Conservation (phyloP, 2,113 vertebrate species). For the Garra rufa region DNA sequence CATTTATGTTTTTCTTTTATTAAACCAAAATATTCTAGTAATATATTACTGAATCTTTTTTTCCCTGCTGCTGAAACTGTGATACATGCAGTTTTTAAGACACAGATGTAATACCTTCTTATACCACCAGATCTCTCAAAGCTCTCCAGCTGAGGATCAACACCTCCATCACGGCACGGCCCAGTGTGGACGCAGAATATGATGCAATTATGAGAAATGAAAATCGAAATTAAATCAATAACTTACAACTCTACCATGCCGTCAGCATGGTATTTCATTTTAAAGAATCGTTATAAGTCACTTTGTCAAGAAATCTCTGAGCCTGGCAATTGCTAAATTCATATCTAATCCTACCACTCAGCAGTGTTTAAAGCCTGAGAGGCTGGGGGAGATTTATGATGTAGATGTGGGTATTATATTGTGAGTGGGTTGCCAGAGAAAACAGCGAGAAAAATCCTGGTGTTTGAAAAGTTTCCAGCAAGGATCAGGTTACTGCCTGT, state of each 20-base stretch:
- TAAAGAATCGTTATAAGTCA: slow-evolving; percentile 59
- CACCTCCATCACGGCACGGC: not conserved
- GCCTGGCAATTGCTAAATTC: slow-evolving; percentile 59
- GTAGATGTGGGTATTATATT: slow-evolving; percentile 61
- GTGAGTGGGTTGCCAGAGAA: slow-evolving; percentile 60
- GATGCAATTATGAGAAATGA: slow-evolving; percentile 70
- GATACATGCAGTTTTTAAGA: not conserved
- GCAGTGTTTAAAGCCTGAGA: slow-evolving; percentile 59
- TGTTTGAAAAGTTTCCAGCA: slow-evolving; percentile 56
- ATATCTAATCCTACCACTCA: slow-evolving; percentile 63
- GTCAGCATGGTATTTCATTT: slow-evolving; percentile 58
- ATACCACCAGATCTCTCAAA: slow-evolving; percentile 28
- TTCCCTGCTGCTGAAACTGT: not conserved
- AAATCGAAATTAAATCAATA: slow-evolving; percentile 76
- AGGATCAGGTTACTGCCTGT: slow-evolving; percentile 59
- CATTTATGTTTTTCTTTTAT: not conserved
- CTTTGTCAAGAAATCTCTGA: slow-evolving; percentile 63
- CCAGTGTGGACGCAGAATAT: slow-evolving; percentile 42
- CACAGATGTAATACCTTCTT: slow-evolving; percentile 17
- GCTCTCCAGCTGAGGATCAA: slow-evolving; percentile 28
- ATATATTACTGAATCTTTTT: not conserved
- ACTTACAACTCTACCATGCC: slow-evolving; percentile 62
- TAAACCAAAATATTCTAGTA: not conserved
- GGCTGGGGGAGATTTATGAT: slow-evolving; percentile 60
- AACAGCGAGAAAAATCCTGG: slow-evolving; percentile 59